Base-by-base conservation (phyloP, 2,888 invertebrate species). In the Lacanobia oleracea region DNA sequence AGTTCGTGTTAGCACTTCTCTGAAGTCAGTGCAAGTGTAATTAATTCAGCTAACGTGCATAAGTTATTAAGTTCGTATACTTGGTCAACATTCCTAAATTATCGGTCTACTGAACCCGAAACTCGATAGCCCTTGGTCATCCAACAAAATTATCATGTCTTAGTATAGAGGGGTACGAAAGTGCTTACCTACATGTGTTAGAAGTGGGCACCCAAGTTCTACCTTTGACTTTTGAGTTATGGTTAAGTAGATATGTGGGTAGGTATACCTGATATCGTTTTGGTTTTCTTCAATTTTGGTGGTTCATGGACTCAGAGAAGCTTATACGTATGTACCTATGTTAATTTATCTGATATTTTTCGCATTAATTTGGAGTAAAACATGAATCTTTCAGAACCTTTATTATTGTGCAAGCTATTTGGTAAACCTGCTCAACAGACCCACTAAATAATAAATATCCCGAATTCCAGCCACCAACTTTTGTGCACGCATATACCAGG, bases 71-170 rank as follows among this genome's bases (percentile, higher is more conserved):
- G 84, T 76, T 77, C 56, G 73, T 72, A 65, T 69, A 83, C 85
- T 87, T 87, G 82, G 87, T 86, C 87, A 89, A 88, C 85, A 83
- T 86, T 84, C 88, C 85, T 90, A 90, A 91, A 92, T 93, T 92
- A 93, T 91, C 90, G 89, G 94, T 91, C 90, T 90, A 94, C 90
- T 95, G 93, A 88, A 93, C 91, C 91, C 87, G 94, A 95, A 95
- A 94, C 91, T 90, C 86, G 94, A 94, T 95, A 94, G 92, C 92
- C 93, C 89, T 91, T 91, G 95, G 94, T 93, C 93, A 93, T 85
- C 88, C 87, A 88, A 89, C 90, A 88, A 88, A 92, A 89, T 91
- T 90, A 89, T 66, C 75, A 64, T 67, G 78, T 75, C 75, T 67
- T 71, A 67, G 75, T 78, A 78, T 83, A 88, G 75, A 84, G 67